These are phyloP conservation scores for Pygoscelis antarcticus DNA, from an alignment of 2,113 vertebrate species.

Conservation along the genomic window DNA sequence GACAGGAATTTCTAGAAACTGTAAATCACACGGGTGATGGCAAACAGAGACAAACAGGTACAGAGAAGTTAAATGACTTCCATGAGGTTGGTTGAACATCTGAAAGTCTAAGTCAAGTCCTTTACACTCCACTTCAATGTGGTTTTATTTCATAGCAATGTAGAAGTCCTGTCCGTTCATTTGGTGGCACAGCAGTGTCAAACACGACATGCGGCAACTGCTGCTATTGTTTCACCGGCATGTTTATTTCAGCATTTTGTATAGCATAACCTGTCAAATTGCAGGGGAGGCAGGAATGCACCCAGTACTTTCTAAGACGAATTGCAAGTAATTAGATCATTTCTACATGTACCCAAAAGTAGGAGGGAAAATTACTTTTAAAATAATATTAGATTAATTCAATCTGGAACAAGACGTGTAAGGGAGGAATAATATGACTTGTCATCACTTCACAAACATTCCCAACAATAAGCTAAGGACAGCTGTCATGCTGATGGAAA, in stretches of 20 bases:
- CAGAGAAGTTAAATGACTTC: neutral
- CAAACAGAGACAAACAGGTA: neutral
- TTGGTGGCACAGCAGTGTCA: neutral
- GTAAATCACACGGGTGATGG: neutral
- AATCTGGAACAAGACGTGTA: neutral
- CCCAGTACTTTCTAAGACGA: neutral
- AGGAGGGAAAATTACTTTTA: neutral
- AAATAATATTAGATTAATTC: neutral
- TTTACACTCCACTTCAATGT: neutral
- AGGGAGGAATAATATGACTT: neutral
- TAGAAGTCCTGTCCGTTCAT: neutral
- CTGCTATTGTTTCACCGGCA: neutral
- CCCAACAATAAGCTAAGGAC: neutral
- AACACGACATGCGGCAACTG: neutral
- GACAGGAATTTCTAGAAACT: neutral
- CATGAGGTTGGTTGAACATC: neutral
- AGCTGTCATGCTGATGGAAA: neutral
- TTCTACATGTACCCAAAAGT: neutral
- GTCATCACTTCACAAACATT: neutral
- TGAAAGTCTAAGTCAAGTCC: neutral
- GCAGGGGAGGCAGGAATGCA: neutral
- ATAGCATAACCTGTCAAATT: neutral
- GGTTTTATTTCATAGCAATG: neutral
- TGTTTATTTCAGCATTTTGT: neutral
- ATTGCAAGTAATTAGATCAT: neutral